A percentile compares a stretch with the other conserved stretches of the same genome.
phyloP scores from a whole-genome alignment of 2,888 invertebrate species.

The Herminia tarsipennalis region DNA sequence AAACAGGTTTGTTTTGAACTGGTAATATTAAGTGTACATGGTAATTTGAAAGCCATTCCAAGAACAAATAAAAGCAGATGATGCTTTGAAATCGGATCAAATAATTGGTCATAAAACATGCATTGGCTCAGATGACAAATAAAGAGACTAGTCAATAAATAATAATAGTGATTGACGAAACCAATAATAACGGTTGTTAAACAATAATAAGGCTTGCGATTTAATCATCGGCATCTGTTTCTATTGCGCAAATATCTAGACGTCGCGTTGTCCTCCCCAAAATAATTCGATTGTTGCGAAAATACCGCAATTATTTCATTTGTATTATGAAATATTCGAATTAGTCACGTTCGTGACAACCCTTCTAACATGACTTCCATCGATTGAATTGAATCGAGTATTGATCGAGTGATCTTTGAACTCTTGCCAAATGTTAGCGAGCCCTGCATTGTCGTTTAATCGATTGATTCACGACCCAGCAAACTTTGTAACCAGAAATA shows the following conservation, averaged over 20 bases:
- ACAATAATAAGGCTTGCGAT: conserved; percentile 73
- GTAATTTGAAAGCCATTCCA: conserved; percentile 6
- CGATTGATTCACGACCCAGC: conserved; percentile 44
- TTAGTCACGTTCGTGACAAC: conserved; percentile 77
- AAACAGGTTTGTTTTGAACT: not conserved
- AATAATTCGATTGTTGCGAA: conserved; percentile 51
- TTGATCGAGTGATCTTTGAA: conserved; percentile 79
- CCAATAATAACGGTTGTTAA: conserved; percentile 73
- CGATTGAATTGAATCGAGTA: conserved; percentile 46
- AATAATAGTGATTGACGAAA: conserved; percentile 71
- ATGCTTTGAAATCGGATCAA: conserved; percentile 27
- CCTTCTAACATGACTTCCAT: conserved; percentile 70
- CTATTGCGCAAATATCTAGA: conserved; percentile 63
- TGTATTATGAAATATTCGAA: conserved; percentile 68
- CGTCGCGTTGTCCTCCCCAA: conserved; percentile 58
- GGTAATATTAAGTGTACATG: not conserved
- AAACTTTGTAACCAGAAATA: conserved; percentile 37
- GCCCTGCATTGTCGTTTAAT: conserved; percentile 23
- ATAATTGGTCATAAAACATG: conserved; percentile 39
- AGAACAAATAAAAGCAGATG: conserved; percentile 21
- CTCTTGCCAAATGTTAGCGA: conserved; percentile 69
- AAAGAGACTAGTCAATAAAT: conserved; percentile 59
- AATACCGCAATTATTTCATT: conserved; percentile 69
- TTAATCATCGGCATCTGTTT: conserved; percentile 66
- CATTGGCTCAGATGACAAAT: conserved; percentile 59